Percentiles rank a stretch among this genome's conserved stretches.
Evolutionary conservation across 2,888 invertebrate species (phyloP).

Genomic region (Merodon equestris): DNA sequence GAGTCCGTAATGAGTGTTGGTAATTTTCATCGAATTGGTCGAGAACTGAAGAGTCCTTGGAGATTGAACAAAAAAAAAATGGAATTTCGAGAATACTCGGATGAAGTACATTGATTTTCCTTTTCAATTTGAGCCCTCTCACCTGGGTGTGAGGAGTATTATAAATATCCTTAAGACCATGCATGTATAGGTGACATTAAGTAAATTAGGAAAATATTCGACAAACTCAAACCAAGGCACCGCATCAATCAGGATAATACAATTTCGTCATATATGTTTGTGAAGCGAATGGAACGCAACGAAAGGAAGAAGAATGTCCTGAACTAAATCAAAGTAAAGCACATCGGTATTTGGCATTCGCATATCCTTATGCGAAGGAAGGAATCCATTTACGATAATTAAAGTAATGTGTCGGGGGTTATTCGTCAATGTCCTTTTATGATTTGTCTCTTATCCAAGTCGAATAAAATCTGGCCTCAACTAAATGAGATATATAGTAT

Average conservation of each 20-base stretch:
- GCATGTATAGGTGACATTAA: too few relatives aligned
- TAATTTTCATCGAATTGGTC: too few relatives aligned
- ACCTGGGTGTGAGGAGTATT: too few relatives aligned
- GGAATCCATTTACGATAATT: constrained; percentile 66
- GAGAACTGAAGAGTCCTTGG: too few relatives aligned
- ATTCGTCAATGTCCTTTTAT: constrained; percentile 62
- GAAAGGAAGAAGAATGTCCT: constrained; percentile 7
- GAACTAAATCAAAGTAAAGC: constrained; percentile 54
- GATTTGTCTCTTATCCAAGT: constrained; percentile 41
- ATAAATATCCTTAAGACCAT: too few relatives aligned
- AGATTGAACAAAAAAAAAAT: too few relatives aligned
- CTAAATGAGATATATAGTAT: constrained; percentile 49
- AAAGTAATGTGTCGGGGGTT: constrained; percentile 61
- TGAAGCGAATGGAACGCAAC: neutral
- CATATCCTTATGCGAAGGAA: constrained; percentile 20
- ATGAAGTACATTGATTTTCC: too few relatives aligned
- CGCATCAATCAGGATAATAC: constrained; percentile 33
- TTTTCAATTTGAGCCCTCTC: too few relatives aligned
- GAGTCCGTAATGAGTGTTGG: too few relatives aligned
- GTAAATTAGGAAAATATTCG: constrained; percentile 14
- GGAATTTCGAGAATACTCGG: too few relatives aligned
- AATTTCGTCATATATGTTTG: constrained; percentile 7
- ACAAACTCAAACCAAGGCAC: neutral
- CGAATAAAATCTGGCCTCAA: constrained; percentile 42
- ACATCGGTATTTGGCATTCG: neutral